phyloP scores from a whole-genome alignment of 2,113 vertebrate genomes.

The Camelus bactrianus region DNA sequence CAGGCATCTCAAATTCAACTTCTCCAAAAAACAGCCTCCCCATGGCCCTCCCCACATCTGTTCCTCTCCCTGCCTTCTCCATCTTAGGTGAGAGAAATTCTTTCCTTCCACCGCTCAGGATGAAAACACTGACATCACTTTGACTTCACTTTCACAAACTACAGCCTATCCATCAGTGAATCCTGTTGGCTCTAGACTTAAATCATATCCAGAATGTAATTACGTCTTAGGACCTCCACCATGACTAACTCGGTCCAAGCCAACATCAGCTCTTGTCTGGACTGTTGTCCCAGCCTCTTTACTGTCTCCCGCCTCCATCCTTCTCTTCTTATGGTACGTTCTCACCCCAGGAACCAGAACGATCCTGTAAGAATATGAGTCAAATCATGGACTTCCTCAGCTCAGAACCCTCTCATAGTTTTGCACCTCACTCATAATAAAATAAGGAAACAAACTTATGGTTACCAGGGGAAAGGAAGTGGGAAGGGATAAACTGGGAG shows the following conservation, averaged over 20 bases:
- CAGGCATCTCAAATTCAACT: neutral
- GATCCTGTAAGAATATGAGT: neutral
- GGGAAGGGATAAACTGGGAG: no score
- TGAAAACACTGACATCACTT: neutral
- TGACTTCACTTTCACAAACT: slow-evolving; percentile 4
- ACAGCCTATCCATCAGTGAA: neutral
- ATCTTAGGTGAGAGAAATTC: neutral
- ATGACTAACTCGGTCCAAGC: neutral
- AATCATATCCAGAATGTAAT: neutral
- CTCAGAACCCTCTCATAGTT: neutral
- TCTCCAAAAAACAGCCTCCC: neutral
- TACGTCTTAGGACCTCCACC: neutral
- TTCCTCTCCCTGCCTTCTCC: neutral
- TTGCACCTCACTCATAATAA: neutral
- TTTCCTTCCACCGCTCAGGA: neutral
- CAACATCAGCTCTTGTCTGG: neutral
- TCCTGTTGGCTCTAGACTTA: neutral
- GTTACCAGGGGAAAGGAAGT: no score
- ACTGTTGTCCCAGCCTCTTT: neutral
- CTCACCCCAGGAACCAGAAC: neutral
- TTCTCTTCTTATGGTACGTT: neutral
- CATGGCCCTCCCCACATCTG: neutral
- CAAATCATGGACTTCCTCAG: neutral
- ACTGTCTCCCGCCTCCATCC: neutral
- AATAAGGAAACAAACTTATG: no score